A percentile compares a stretch with the other conserved stretches of the same genome.
Conservation (phyloP, 1,140 invertebrate genomes). For the Formica exsecta region DNA sequence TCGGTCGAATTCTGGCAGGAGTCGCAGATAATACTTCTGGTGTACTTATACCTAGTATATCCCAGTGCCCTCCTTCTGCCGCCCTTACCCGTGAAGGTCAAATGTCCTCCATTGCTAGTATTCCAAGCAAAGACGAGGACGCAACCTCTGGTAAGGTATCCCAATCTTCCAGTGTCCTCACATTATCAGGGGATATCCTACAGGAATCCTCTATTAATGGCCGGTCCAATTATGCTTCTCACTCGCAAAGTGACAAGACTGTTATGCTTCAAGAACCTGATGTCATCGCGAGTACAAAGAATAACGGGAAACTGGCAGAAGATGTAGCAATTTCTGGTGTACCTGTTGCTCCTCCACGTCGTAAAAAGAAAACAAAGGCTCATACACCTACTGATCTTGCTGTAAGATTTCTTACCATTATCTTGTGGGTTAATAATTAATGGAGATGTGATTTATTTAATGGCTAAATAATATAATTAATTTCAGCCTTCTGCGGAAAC, state of each 20-base stretch:
- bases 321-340: conserved; percentile 86
- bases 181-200: conserved; percentile 81
- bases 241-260: conserved; percentile 79
- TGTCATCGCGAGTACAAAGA: conserved; percentile 97
- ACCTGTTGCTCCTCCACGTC: conserved; percentile 93
- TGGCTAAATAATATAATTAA: conserved; percentile 3
- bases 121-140: conserved; percentile 84
- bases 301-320: conserved; percentile 83
- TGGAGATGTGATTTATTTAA: neutral
- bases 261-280: conserved; percentile 93
- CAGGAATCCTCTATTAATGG: conserved; percentile 79
- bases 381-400: conserved; percentile 86
- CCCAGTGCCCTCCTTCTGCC: conserved; percentile 69
- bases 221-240: conserved; percentile 76
- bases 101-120: conserved; percentile 81
- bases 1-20: conserved; percentile 91
- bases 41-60: conserved; percentile 74
- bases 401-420: conserved; percentile 76
- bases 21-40: conserved; percentile 87
- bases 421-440: neutral
- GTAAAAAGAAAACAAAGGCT: conserved; percentile 91
- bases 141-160: conserved; percentile 83
- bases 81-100: conserved; percentile 80
- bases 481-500: conserved; percentile 86
- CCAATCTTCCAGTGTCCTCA: conserved; percentile 83